Conservation (phyloP, 1,140 invertebrate genomes). For the Bacillus rossius region DNA sequence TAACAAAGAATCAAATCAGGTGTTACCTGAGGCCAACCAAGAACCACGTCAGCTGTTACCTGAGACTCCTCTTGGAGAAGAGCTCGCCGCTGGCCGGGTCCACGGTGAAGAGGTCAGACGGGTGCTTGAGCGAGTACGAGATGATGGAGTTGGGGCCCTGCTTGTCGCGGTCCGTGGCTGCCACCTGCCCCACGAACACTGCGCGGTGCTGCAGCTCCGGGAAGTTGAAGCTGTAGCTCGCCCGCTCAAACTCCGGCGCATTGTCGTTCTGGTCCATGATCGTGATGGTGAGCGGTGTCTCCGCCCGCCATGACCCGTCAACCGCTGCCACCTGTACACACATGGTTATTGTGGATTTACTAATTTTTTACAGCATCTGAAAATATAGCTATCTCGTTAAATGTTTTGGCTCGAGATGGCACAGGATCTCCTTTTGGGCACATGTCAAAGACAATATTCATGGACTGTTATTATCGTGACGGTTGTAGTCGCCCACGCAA, state of each 20-base stretch:
- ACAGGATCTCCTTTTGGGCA: no score
- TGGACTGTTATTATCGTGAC: no score
- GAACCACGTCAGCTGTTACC: no score
- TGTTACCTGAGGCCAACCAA: no score
- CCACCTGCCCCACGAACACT: constrained; percentile 82
- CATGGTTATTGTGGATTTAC: not conserved
- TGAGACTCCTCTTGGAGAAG: constrained; percentile 73
- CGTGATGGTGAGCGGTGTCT: constrained; percentile 85
- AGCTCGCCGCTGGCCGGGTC: constrained; percentile 88
- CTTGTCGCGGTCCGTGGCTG: constrained; percentile 84
- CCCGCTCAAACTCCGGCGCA: constrained; percentile 83
- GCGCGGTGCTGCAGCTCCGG: constrained; percentile 74
- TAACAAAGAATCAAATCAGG: no score
- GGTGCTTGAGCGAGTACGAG: constrained; percentile 84
- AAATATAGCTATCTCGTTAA: no score
- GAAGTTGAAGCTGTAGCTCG: constrained; percentile 85
- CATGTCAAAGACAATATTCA: no score
- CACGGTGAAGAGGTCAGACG: constrained; percentile 85
- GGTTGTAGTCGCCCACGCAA: no score
- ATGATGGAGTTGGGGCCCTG: constrained; percentile 91
- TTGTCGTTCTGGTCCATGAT: constrained; percentile 96
- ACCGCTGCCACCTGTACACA: constrained; percentile 64
- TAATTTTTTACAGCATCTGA: no score
- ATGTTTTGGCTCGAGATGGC: no score
- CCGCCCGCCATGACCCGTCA: constrained; percentile 84